These are phyloP conservation scores for Spermophilus dauricus DNA, from an alignment of 2,113 vertebrate species.

Conservation along the genomic window DNA sequence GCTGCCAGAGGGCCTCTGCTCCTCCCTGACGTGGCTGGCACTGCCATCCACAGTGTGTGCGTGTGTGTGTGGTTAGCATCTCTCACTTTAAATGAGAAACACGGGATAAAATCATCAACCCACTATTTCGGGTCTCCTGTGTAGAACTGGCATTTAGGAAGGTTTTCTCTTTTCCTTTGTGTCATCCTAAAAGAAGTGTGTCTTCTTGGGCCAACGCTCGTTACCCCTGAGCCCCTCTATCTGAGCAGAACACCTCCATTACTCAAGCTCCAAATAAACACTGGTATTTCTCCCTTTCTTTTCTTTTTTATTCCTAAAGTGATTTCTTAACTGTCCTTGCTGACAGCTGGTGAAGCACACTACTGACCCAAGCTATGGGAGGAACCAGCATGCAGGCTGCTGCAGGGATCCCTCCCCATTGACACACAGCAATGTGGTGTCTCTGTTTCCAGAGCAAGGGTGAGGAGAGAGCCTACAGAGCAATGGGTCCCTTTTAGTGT, in stretches of 20 bases:
- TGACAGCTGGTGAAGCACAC: conserved; percentile 81
- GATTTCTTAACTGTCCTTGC: conserved; percentile 78
- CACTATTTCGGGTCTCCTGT: not conserved
- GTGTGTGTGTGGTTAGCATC: not conserved
- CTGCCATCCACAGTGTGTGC: too few relatives aligned
- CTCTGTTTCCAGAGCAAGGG: conserved; percentile 76
- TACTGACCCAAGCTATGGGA: conserved; percentile 81
- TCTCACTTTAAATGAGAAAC: not conserved
- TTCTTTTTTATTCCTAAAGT: conserved; percentile 63
- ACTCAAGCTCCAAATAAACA: not conserved
- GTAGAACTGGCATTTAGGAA: not conserved
- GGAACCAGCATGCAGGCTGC: conserved; percentile 80
- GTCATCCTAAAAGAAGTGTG: not conserved
- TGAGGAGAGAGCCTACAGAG: conserved; percentile 64
- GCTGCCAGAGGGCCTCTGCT: too few relatives aligned
- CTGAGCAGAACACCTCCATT: not conserved
- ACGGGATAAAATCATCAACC: not conserved
- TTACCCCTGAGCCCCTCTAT: rapidly evolving
- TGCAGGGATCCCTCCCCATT: conserved; percentile 62
- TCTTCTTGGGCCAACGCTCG: not conserved
- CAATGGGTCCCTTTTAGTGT: conserved; percentile 60
- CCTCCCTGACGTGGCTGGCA: too few relatives aligned
- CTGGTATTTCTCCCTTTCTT: not conserved
- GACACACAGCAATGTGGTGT: conserved; percentile 75
- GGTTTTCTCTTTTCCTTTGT: not conserved